Conservation (phyloP, 1,140 invertebrate species). For the Dysdera silvatica region DNA sequence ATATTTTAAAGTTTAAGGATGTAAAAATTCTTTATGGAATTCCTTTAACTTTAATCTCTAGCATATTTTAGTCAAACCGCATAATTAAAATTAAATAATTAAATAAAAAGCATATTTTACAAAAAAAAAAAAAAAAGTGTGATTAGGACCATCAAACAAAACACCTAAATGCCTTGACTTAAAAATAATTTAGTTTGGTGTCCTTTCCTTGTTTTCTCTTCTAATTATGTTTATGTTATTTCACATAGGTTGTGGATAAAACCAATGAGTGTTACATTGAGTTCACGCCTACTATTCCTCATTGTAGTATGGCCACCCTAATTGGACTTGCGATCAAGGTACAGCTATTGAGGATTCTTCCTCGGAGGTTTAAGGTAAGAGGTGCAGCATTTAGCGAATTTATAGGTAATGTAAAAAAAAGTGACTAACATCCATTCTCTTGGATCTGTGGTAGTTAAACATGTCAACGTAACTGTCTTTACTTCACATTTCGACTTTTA, state of each 20-base stretch:
- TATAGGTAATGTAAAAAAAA: too few relatives aligned
- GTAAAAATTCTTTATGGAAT: too few relatives aligned
- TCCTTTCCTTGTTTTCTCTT: neutral
- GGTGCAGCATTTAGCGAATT: neutral
- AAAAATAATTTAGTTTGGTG: neutral
- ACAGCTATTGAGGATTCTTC: constrained; percentile 77
- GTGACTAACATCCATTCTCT: too few relatives aligned
- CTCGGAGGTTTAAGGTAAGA: constrained; percentile 53
- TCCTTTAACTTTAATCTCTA: neutral
- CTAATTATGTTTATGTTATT: neutral
- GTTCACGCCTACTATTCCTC: constrained; percentile 97
- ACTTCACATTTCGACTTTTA: too few relatives aligned
- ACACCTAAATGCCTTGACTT: too few relatives aligned
- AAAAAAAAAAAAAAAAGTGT: neutral
- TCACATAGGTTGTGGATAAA: constrained; percentile 43
- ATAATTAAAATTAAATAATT: neutral
- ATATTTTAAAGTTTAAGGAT: too few relatives aligned
- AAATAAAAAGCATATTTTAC: neutral
- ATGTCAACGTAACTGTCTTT: too few relatives aligned
- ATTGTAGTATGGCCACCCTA: constrained; percentile 97
- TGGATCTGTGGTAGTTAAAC: too few relatives aligned
- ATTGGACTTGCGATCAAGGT: constrained; percentile 82
- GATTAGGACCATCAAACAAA: neutral
- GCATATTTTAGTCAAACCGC: neutral
- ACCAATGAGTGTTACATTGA: constrained; percentile 61